Percentiles rank a stretch among this genome's conserved stretches.
Evolutionary conservation across 2,888 invertebrate species (phyloP).

Genomic region (Periphyllus acericola): DNA sequence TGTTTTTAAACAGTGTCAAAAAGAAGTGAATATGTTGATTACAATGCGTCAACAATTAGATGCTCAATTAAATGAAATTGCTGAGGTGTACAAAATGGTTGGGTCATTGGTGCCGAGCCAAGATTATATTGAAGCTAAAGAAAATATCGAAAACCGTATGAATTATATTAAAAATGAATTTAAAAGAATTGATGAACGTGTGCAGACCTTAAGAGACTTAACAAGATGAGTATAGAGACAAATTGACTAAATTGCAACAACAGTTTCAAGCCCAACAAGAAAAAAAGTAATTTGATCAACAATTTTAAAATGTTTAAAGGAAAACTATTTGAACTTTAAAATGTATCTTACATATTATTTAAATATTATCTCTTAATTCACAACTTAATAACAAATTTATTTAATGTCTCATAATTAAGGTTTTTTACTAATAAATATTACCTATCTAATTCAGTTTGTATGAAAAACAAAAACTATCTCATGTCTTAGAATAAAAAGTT

Average conservation of each 20-base stretch:
- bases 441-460: too few relatives aligned
- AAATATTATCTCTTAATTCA: background rate
- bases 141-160: conserved; percentile 93
- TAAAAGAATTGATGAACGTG: conserved; percentile 81
- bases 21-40: conserved; percentile 85
- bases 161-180: conserved; percentile 85
- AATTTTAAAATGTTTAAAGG: background rate
- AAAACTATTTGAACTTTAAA: background rate
- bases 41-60: conserved; percentile 85
- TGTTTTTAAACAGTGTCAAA: conserved; percentile 62
- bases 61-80: conserved; percentile 90
- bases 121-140: conserved; percentile 88
- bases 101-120: conserved; percentile 97
- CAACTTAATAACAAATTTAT: background rate
- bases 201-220: conserved; percentile 79
- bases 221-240: conserved; percentile 76
- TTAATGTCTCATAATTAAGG: background rate
- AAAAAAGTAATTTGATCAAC: conserved; percentile 63
- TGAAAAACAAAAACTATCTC: too few relatives aligned
- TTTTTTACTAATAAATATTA: background rate
- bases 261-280: conserved; percentile 71
- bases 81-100: conserved; percentile 91
- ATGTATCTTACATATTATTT: background rate
- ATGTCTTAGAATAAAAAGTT: too few relatives aligned
- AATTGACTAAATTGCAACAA: conserved; percentile 75